Conservation (phyloP, 2,888 invertebrate species). For the Choristoneura rosaceana region DNA sequence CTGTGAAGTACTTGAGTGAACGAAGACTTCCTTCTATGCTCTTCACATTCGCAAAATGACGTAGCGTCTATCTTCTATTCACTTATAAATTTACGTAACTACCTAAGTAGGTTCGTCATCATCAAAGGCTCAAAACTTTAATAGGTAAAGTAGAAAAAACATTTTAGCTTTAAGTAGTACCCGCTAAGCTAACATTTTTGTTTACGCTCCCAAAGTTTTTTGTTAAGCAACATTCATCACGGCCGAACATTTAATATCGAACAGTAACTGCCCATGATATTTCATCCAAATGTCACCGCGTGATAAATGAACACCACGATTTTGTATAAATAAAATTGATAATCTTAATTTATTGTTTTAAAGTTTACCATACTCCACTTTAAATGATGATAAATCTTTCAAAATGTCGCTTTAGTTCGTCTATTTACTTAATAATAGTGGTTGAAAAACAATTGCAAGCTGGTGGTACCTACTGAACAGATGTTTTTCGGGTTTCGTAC, state of each 20-base stretch:
- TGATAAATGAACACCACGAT: constrained; percentile 8
- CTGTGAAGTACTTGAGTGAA: constrained; percentile 13
- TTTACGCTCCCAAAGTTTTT: background rate
- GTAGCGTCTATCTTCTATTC: background rate
- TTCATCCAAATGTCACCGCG: constrained; percentile 14
- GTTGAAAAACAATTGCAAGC: background rate
- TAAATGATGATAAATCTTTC: background rate
- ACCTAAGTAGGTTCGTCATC: no score
- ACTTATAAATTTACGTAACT: background rate
- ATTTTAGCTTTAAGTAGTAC: background rate
- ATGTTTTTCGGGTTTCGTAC: background rate
- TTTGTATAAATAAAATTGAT: constrained; percentile 4
- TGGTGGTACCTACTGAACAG: background rate
- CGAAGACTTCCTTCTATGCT: background rate
- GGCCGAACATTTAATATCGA: constrained; percentile 5
- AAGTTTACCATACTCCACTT: constrained; percentile 2
- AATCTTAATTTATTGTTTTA: constrained; percentile 4
- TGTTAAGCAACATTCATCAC: constrained; percentile 1
- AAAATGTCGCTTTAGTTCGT: background rate
- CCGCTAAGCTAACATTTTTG: background rate
- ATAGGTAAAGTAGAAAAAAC: background rate
- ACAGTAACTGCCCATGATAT: constrained; percentile 16
- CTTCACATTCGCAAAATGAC: background rate
- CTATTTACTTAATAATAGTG: background rate
- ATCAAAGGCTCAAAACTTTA: background rate